Base-by-base conservation (phyloP, 92 coral and sea anemone species). In the Scolanthus callimorphus region DNA sequence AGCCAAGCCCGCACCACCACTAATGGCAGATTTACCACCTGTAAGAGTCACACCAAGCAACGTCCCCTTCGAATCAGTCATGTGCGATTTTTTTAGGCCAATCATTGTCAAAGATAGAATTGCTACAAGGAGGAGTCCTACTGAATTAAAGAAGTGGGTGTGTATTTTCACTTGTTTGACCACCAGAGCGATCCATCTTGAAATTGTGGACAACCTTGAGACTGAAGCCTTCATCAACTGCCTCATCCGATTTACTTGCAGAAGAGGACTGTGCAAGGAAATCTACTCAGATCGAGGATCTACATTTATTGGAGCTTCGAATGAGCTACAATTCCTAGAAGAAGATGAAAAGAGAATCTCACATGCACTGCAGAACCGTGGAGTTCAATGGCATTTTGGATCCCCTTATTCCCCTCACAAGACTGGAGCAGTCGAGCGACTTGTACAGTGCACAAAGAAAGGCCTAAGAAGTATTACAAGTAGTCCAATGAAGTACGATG, bases 1-100 rank as follows among this genome's bases (percentile, higher is more conserved):
- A 59, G 69, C 59, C 10, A 59, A 66, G 25, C 82, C 82, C 3
- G 31, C 13, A 12, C 62, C 85, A 9, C 85, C 85, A 12, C 47
- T 43, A 31, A 79, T 80, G 87, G 81, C 77, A 52, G 74, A 68
- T 38, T 49, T 72, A 10, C 75, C 69, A 2, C 4, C 11, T 12
- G 60, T 30, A 25, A 15, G 8, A 50, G 57, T 50, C 25, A 50
- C 57, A 3, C 57, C 57, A 4, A 3, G 15, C 11, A 1, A 25
- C 3, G n/a, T n/a, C n/a, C 57, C 57, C 24, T 50, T 50, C 57
- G 25, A 25, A 1, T 6, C 57, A 50, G 57, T 50, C 12, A 50
- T 50, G 57, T 50, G 57, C 25, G 57, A 50, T 15, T 50, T 3
- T 15, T 50, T 50, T 50, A 29, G 6, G 4, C 57, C 57, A 4